phyloP scores from a whole-genome alignment of 2,113 vertebrate genomes.

The Motacilla alba region DNA sequence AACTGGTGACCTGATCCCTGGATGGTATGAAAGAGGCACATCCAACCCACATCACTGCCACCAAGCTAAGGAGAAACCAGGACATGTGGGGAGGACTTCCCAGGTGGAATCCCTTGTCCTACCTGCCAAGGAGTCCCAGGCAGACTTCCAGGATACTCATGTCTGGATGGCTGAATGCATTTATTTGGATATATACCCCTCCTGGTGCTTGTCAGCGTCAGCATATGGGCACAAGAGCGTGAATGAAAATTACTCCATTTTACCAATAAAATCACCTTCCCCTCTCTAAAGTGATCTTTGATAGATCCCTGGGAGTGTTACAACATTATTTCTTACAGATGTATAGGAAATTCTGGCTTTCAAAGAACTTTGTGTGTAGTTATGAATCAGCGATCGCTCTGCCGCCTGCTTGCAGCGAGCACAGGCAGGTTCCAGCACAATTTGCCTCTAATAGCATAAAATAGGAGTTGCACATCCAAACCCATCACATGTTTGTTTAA shows the following conservation, averaged over 20 bases:
- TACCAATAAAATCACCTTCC: neutral
- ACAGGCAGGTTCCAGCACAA: neutral
- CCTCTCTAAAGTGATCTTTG: neutral
- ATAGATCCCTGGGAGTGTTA: neutral
- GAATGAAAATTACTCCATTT: neutral
- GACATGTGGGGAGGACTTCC: neutral
- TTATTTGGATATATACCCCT: neutral
- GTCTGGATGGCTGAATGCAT: neutral
- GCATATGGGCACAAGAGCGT: neutral
- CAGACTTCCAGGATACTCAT: neutral
- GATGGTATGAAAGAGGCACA: neutral
- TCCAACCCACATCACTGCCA: neutral
- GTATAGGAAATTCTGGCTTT: neutral
- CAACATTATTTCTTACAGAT: neutral
- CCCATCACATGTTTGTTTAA: neutral
- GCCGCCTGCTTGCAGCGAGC: neutral
- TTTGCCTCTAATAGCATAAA: neutral
- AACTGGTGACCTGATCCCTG: neutral
- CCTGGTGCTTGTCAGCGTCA: neutral
- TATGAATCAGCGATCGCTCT: neutral
- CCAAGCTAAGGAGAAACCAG: neutral
- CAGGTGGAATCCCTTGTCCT: neutral
- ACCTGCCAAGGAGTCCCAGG: neutral
- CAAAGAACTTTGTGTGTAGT: neutral
- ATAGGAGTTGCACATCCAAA: slow-evolving; percentile 10